phyloP scores from a whole-genome alignment of 1,140 invertebrate species.

The Mactra quadrangularis region DNA sequence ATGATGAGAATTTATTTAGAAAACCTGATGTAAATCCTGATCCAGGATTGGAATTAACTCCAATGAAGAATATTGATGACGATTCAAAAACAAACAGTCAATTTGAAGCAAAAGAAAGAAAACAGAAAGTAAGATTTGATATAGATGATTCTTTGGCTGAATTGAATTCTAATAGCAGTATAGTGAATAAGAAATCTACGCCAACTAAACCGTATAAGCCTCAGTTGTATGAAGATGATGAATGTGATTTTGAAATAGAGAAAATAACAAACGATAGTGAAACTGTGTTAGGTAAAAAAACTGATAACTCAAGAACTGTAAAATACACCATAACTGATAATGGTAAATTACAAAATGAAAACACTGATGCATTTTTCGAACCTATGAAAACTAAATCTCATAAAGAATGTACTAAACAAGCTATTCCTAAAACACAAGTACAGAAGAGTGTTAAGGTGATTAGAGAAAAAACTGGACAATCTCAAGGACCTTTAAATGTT shows the following conservation, averaged over 20 bases:
- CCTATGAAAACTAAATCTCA: constrained; percentile 26
- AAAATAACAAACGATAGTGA: constrained; percentile 28
- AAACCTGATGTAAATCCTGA: constrained; percentile 54
- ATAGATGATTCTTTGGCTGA: constrained; percentile 50
- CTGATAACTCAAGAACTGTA: constrained; percentile 42
- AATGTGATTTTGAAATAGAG: constrained; percentile 29
- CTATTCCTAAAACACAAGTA: constrained; percentile 29
- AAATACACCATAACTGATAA: constrained; percentile 51
- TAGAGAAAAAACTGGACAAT: background rate
- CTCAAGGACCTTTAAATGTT: constrained; percentile 30
- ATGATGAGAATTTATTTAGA: constrained; percentile 10
- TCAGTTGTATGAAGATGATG: constrained; percentile 54
- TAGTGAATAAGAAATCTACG: constrained; percentile 7
- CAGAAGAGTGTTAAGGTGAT: constrained; percentile 30
- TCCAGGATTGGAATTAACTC: constrained; percentile 60
- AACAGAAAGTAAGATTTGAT: constrained; percentile 72
- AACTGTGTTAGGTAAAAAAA: background rate
- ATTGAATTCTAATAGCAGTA: constrained; percentile 12
- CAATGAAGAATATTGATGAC: constrained; percentile 54
- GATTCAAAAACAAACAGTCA: background rate
- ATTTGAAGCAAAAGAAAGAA: constrained; percentile 24
- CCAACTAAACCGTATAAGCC: constrained; percentile 65
- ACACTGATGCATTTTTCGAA: constrained; percentile 20
- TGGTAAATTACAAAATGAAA: background rate
- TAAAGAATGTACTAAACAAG: background rate